phyloP scores from a whole-genome alignment of 2,113 vertebrate genomes.

The Rhagologus leucostigma region DNA sequence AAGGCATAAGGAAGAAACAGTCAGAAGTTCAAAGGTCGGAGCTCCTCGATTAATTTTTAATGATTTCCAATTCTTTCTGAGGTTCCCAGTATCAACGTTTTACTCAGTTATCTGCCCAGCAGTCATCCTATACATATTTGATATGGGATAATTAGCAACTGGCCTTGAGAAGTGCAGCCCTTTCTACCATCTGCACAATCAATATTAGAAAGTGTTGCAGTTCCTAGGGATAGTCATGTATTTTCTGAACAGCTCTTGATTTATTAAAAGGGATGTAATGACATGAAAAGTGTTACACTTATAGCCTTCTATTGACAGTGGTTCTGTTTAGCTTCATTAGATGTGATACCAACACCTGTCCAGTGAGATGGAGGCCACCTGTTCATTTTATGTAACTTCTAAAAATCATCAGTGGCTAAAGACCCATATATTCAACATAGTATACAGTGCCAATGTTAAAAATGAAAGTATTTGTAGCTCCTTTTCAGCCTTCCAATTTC shows the following conservation, averaged over 20 bases:
- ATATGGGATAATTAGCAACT: slow-evolving; percentile 37
- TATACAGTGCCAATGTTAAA: not conserved
- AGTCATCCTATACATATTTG: slow-evolving; percentile 26
- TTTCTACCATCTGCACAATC: slow-evolving; percentile 8
- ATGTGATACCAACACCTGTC: not conserved
- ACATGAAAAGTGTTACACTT: not conserved
- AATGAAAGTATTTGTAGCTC: not conserved
- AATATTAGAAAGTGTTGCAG: not conserved
- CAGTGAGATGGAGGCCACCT: not conserved
- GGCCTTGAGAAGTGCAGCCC: slow-evolving; percentile 11
- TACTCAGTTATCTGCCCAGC: slow-evolving; percentile 11
- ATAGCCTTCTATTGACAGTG: not conserved
- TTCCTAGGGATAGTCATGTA: not conserved
- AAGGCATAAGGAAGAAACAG: not conserved
- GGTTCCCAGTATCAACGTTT: not conserved
- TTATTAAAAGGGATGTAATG: slow-evolving; percentile 21
- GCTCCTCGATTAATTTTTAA: not conserved
- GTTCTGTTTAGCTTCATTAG: slow-evolving; percentile 32
- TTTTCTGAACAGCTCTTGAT: slow-evolving; percentile 11
- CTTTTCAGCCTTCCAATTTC: not conserved
- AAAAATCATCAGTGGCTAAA: not conserved
- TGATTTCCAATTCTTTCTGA: not conserved
- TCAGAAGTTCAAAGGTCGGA: not conserved
- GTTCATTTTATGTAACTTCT: not conserved
- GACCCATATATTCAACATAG: not conserved